phyloP scores from a whole-genome alignment of 1,140 invertebrate species.

The Lucilia sericata region DNA sequence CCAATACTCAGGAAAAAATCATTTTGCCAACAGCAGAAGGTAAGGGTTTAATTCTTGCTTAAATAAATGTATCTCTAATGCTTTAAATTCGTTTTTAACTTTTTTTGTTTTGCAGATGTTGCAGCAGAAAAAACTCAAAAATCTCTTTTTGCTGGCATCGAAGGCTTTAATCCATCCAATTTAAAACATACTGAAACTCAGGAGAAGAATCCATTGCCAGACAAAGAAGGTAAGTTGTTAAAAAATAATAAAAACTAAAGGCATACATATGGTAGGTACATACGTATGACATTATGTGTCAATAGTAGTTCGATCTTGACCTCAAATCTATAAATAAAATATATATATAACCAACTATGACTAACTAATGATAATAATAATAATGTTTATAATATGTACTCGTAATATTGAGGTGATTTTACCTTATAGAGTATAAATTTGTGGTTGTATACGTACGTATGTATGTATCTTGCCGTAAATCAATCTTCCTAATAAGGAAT shows the following conservation, averaged over 20 bases:
- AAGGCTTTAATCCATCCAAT: conserved; percentile 83
- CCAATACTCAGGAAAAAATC: conserved; percentile 87
- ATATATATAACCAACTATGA: neutral
- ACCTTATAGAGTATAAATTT: conserved; percentile 15
- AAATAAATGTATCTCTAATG: conserved; percentile 6
- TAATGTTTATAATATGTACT: neutral
- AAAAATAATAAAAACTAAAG: neutral
- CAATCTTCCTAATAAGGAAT: neutral
- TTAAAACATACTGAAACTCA: conserved; percentile 93
- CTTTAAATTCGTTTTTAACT: too few relatives aligned
- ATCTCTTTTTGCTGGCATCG: conserved; percentile 86
- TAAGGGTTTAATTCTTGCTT: conserved; percentile 60
- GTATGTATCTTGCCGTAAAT: conserved; percentile 31
- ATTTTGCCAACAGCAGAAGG: conserved; percentile 90
- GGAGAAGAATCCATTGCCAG: conserved; percentile 93
- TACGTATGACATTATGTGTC: neutral
- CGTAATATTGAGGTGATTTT: neutral
- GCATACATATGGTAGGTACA: neutral
- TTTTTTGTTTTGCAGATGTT: conserved; percentile 75
- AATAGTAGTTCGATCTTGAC: neutral
- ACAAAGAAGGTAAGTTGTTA: conserved; percentile 86
- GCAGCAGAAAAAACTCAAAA: conserved; percentile 88
- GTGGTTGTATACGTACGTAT: neutral
- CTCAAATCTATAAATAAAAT: neutral
- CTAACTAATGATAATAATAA: conserved; percentile 13